Conservation (phyloP, 2,113 vertebrate species). For the Ictalurus furcatus region DNA sequence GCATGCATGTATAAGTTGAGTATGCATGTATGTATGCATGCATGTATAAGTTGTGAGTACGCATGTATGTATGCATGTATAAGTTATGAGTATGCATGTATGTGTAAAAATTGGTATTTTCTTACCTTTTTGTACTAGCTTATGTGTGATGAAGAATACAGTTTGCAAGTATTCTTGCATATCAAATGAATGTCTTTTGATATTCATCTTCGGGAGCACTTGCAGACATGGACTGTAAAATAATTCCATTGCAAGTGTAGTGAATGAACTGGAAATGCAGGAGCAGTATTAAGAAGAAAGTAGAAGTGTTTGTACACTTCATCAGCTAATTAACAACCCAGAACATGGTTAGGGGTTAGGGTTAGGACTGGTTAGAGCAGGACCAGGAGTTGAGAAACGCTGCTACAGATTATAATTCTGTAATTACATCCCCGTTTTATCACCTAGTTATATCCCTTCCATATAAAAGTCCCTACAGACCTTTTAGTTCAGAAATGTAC, state of each 20-base stretch:
- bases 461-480: background rate
- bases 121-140: too few species aligned
- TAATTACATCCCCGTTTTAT: background rate
- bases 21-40: too few species aligned
- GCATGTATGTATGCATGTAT: too few species aligned
- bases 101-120: background rate
- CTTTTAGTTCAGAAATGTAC: background rate
- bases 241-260: background rate
- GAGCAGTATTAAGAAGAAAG: background rate
- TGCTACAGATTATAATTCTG: background rate
- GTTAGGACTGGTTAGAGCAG: background rate
- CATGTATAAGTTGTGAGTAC: too few species aligned
- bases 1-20: too few species aligned
- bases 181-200: background rate
- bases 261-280: background rate
- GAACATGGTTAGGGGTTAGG: background rate
- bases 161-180: background rate
- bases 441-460: background rate
- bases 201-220: background rate
- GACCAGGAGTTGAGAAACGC: background rate
- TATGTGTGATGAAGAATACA: too few species aligned
- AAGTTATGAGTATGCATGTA: too few species aligned
- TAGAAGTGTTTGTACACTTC: background rate
- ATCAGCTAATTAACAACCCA: background rate
- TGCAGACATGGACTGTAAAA: background rate